phyloP scores from a whole-genome alignment of 2,113 vertebrate species.

The Myxocyprinus asiaticus region DNA sequence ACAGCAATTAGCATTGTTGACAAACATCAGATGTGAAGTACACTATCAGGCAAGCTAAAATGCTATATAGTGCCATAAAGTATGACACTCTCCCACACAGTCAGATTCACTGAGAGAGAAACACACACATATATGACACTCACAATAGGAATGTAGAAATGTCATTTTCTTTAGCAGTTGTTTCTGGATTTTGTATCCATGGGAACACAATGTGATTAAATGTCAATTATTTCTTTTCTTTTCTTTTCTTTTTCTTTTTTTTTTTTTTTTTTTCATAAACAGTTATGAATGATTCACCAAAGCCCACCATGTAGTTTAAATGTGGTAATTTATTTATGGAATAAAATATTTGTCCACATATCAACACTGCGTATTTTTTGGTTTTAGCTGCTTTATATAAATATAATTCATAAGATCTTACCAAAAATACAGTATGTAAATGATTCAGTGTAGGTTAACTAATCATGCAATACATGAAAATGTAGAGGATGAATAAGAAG shows the following conservation, averaged over 20 bases:
- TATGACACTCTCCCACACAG: conserved; percentile 13
- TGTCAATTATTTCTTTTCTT: neutral
- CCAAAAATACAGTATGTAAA: neutral
- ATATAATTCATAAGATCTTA: neutral
- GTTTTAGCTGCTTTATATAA: neutral
- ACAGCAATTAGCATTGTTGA: conserved; percentile 3
- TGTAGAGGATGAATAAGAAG: neutral
- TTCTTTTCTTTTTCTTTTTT: no score
- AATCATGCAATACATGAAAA: neutral
- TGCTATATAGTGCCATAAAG: neutral
- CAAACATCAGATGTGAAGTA: conserved; percentile 20
- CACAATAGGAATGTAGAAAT: neutral
- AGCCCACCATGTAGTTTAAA: neutral
- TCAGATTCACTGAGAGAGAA: neutral
- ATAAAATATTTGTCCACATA: neutral
- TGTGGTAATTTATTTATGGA: conserved; percentile 15
- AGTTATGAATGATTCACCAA: conserved; percentile 11
- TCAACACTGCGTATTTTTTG: neutral
- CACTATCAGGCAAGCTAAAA: neutral
- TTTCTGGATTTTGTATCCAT: conserved; percentile 22
- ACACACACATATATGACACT: neutral
- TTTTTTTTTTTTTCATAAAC: neutral
- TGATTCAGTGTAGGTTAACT: neutral
- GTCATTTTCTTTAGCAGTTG: neutral
- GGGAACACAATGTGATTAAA: conserved; percentile 39